Evolutionary conservation across 2,113 vertebrate species (phyloP).

Genomic region (Actinemys pallida): DNA sequence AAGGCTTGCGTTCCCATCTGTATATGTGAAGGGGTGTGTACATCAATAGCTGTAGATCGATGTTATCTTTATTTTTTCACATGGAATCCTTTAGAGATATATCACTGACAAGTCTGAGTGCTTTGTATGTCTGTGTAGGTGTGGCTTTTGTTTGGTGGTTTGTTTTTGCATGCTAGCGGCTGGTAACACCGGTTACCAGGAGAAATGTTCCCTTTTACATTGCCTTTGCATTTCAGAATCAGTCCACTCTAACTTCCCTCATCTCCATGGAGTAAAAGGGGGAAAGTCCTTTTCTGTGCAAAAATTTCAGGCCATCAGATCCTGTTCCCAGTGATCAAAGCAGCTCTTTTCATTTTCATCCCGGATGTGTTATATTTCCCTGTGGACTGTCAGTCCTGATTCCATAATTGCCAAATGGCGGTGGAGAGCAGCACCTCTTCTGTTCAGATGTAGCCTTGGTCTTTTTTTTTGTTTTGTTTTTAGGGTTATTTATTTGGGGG

Average conservation of each 20-base stretch:
- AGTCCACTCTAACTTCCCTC: rapidly evolving
- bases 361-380: not conserved
- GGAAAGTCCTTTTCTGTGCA: not conserved
- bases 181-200: not conserved
- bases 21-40: not conserved
- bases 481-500: not conserved
- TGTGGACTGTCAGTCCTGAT: not conserved
- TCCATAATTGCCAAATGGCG: not conserved
- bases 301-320: not conserved
- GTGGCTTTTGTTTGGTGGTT: not conserved
- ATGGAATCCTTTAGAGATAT: not conserved
- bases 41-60: not conserved
- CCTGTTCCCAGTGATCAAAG: not conserved
- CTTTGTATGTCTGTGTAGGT: not conserved
- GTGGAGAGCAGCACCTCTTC: not conserved
- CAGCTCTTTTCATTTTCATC: conserved; percentile 1
- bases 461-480: not conserved
- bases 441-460: not conserved
- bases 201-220: not conserved
- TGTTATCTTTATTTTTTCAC: not conserved
- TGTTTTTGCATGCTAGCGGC: not conserved
- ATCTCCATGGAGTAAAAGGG: not conserved
- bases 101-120: not conserved
- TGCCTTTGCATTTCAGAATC: not conserved
- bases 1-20: not conserved